A percentile compares a stretch with the other conserved stretches of the same genome.
Evolutionary conservation across 2,888 invertebrate genomes (phyloP).

Genomic region (Allacma fusca): DNA sequence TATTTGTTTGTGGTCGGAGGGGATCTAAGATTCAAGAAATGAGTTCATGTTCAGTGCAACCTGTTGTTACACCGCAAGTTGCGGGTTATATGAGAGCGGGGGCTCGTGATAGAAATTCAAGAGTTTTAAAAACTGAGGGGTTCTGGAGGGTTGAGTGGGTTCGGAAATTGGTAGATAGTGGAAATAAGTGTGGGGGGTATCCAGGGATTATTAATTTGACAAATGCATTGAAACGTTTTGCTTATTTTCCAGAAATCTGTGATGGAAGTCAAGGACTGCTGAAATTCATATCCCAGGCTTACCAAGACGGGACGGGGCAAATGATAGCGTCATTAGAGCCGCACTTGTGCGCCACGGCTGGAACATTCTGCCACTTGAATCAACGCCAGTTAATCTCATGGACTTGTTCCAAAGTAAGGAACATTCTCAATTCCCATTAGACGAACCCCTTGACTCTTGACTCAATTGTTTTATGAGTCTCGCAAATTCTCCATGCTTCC

Average conservation of each 20-base stretch:
- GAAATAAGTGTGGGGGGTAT: no score
- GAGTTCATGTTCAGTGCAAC: no score
- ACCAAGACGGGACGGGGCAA: constrained; percentile 51
- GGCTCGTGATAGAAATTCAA: no score
- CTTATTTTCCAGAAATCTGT: constrained; percentile 56
- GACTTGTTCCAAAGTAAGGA: constrained; percentile 59
- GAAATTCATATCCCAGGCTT: constrained; percentile 57
- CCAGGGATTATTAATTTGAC: not conserved
- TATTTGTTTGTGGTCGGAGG: no score
- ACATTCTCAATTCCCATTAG: constrained; percentile 19
- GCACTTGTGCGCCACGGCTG: constrained; percentile 59
- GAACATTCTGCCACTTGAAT: constrained; percentile 53
- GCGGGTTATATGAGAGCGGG: no score
- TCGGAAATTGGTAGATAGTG: no score
- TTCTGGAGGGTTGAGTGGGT: no score
- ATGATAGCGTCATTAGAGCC: constrained; percentile 59
- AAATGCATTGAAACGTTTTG: not conserved
- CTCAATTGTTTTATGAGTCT: constrained; percentile 26
- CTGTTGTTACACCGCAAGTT: no score
- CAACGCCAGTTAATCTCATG: constrained; percentile 59
- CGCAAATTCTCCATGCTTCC: not conserved
- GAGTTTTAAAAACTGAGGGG: no score
- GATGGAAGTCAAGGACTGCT: constrained; percentile 61
- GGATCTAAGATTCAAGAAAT: no score
- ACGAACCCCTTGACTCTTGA: constrained; percentile 14